Conservation (phyloP, 1,140 invertebrate species). For the Chironomus tepperi region DNA sequence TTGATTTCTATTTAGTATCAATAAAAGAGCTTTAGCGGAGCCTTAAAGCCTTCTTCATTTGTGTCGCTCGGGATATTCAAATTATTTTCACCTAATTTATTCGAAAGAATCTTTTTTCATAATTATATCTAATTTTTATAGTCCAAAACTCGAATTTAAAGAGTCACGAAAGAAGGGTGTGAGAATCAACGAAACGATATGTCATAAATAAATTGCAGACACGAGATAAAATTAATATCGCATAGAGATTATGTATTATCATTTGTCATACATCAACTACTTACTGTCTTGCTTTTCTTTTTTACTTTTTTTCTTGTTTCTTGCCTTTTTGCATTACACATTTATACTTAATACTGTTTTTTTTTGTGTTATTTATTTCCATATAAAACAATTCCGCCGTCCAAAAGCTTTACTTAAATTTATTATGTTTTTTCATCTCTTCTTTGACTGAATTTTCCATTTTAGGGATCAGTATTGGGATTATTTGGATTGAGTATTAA, state of each 20-base stretch:
- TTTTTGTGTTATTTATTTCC: not conserved
- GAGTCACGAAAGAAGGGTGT: not conserved
- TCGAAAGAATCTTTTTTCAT: too few relatives aligned
- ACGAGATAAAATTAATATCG: not conserved
- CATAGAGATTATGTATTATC: not conserved
- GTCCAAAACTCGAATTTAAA: too few relatives aligned
- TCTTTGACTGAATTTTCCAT: not conserved
- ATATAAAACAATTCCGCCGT: not conserved
- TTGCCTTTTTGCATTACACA: not conserved
- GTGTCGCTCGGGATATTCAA: too few relatives aligned
- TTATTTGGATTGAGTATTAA: too few relatives aligned
- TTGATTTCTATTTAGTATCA: too few relatives aligned
- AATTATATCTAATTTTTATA: too few relatives aligned
- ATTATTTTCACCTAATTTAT: too few relatives aligned
- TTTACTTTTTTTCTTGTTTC: not conserved
- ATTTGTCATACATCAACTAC: not conserved
- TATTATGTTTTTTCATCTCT: too few relatives aligned
- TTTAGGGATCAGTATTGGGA: too few relatives aligned
- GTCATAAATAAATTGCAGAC: not conserved
- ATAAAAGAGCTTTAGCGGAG: too few relatives aligned
- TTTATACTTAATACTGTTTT: slow-evolving; percentile 2
- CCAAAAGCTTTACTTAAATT: not conserved
- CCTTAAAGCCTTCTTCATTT: too few relatives aligned
- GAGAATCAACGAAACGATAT: not conserved
- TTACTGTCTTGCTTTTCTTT: not conserved